Evolutionary conservation across 30 jellyfish, hydroid and myxozoan genomes (phyloP), one percentile per base, ranked within the genome.

Genomic region (Nemopilema nomurai): DNA sequence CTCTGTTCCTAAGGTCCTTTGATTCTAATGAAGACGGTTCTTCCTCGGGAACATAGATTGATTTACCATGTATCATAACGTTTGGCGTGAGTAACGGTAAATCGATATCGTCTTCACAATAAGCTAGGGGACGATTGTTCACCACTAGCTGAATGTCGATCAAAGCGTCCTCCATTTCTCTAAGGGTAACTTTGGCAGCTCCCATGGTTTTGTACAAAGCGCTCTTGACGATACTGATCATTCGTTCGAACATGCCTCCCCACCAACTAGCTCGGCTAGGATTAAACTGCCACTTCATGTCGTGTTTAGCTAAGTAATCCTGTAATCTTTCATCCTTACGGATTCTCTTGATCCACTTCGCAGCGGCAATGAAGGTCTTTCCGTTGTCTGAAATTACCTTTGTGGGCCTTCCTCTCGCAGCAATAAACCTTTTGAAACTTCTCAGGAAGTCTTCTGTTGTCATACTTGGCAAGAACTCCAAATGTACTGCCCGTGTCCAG

Each of bases 161-260:
- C 22, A 82, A 24, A 26, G 70, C 78, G 18, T 82, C 84, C 51
- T 69, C 70, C 91, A 70, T 25, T 69, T 82, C 85, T 1, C 8
- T 82, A 69, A 50, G 70, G 1, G 63, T 68, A 23, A 84, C 41
- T 28, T 20, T 63, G 20, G 88, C 76, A 53, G 32, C 68, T 64
- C 82, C 88, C 18, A 73, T 73, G 6, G 32, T 64, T 31, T 74
- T 73, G 88, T 84, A 84, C 13, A 84, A 31, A 4, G 82, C 16
- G 41, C 68, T 23, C 64, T 84, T 84, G 6, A 73, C 82, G 1
- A 73, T 67, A 18, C 71, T 62, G 23, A 85, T 62, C 88, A 74
- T 74, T 65, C 94, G 66, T 33, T 85, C 83, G 51, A 85, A 85
- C 66, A 67, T 28, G 1, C 94, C 94, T 29, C 89, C 94, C 94